Conservation (phyloP, 2,113 vertebrate species). For the Numida meleagris region DNA sequence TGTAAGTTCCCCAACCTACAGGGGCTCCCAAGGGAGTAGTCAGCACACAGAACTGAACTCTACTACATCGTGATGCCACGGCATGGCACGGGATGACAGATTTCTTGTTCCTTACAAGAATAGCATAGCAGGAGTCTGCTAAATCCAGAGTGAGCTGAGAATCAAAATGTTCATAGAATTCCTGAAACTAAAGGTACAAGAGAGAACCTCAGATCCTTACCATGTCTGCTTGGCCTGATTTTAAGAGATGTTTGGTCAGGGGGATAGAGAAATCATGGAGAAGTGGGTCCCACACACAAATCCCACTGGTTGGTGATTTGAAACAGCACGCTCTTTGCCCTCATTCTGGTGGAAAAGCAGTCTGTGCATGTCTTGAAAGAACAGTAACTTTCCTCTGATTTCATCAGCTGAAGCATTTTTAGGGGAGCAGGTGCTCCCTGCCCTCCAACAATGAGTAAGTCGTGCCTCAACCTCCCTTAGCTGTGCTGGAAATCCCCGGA, state of each 20-base stretch:
- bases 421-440: background rate
- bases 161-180: background rate
- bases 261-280: background rate
- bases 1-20: background rate
- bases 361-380: background rate
- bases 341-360: background rate
- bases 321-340: background rate
- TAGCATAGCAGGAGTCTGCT: background rate
- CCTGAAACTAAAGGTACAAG: background rate
- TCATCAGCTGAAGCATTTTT: background rate
- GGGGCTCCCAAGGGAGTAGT: background rate
- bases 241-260: background rate
- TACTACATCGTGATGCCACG: background rate
- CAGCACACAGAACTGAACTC: background rate
- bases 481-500: slow-evolving; percentile 32
- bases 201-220: background rate
- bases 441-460: background rate
- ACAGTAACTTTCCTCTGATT: background rate
- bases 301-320: too few relatives aligned
- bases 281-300: background rate
- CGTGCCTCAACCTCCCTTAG: background rate
- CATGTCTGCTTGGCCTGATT: background rate
- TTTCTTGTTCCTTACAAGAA: background rate
- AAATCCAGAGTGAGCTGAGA: background rate
- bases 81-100: background rate